Evolutionary conservation across 2,888 invertebrate genomes (phyloP).

Genomic region (Muschampia plurimacula): DNA sequence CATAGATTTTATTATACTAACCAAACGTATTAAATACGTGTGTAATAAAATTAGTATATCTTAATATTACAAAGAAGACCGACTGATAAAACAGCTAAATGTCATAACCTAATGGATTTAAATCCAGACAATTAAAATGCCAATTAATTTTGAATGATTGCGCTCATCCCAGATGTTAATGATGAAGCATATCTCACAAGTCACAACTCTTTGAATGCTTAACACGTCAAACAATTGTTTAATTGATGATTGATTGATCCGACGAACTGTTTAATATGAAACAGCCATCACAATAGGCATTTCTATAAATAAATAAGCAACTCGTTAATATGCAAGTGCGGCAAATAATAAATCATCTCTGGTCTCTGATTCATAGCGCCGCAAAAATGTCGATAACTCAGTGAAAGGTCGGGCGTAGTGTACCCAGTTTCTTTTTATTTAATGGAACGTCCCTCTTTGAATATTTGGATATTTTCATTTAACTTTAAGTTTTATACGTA

Average conservation of each 20-base stretch:
- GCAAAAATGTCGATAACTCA: constrained; percentile 32
- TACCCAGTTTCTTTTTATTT: neutral
- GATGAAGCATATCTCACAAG: constrained; percentile 5
- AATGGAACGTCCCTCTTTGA: neutral
- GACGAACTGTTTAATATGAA: constrained; percentile 32
- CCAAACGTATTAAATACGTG: neutral
- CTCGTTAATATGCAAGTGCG: constrained; percentile 28
- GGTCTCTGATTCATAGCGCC: constrained; percentile 28
- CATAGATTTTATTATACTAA: neutral
- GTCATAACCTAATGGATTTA: constrained; percentile 18
- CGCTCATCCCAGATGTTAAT: constrained; percentile 21
- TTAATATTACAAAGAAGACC: constrained; percentile 15
- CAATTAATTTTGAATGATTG: constrained; percentile 21
- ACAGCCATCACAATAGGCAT: constrained; percentile 35
- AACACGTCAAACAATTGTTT: constrained; percentile 29
- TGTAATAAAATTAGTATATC: constrained; percentile 7
- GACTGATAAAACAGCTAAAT: constrained; percentile 12
- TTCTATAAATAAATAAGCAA: constrained; percentile 29
- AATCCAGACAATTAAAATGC: constrained; percentile 13
- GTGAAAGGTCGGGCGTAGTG: constrained; percentile 24
- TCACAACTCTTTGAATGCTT: constrained; percentile 11
- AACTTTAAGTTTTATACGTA: neutral
- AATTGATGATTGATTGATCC: constrained; percentile 36
- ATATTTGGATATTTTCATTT: neutral
- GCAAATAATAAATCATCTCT: constrained; percentile 31